Conservation (phyloP, 2,797 vertebrate species). For the Schizothorax lantsangensis region DNA sequence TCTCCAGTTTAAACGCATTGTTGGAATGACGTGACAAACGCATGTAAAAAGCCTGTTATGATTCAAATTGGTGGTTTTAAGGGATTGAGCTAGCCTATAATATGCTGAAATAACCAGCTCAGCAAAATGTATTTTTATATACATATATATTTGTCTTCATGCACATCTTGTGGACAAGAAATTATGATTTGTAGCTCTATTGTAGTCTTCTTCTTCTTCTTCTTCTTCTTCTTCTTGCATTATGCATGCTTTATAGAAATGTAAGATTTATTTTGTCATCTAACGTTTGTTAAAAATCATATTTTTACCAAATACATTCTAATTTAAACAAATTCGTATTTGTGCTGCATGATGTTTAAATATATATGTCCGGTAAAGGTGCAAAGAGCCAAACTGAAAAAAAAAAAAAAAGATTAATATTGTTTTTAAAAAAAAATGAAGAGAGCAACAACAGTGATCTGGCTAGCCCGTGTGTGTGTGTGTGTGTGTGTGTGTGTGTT, state of each 20-base stretch:
- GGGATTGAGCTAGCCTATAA: neutral
- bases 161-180: neutral
- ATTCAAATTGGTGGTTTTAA: neutral
- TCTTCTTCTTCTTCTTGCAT: no score
- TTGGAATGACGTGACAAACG: neutral
- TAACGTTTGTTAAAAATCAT: neutral
- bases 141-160: no score
- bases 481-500: conserved; percentile 75
- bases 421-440: conserved; percentile 50
- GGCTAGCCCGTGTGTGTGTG: conserved; percentile 83
- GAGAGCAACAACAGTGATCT: conserved; percentile 69
- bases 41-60: neutral
- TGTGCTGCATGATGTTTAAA: conserved; percentile 28
- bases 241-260: neutral
- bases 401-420: conserved; percentile 59
- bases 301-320: neutral
- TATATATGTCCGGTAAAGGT: conserved; percentile 61
- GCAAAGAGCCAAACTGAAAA: conserved; percentile 58
- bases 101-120: neutral
- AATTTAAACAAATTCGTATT: conserved; percentile 18
- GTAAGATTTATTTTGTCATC: neutral
- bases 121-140: no score
- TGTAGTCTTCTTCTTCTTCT: no score
- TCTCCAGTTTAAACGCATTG: neutral
- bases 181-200: no score